phyloP scores from a whole-genome alignment of 1,140 invertebrate genomes.

The Pseudomyrmex gracilis region DNA sequence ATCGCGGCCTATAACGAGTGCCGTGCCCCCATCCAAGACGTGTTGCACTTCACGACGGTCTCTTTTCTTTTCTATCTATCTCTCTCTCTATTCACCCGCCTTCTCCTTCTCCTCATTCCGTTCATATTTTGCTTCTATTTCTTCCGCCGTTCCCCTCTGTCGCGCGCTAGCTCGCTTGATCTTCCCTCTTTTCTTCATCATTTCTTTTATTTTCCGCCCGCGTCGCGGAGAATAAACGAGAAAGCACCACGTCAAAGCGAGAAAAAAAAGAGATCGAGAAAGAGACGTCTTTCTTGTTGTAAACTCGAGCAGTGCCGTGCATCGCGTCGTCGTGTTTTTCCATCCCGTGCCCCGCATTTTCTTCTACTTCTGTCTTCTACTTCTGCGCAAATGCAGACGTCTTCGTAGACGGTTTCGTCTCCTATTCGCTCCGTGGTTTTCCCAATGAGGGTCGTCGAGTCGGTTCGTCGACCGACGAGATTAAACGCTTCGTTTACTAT shows the following conservation, averaged over 20 bases:
- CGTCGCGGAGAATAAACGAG: constrained; percentile 79
- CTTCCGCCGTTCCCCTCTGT: constrained; percentile 41
- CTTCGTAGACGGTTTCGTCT: constrained; percentile 33
- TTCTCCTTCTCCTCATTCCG: neutral
- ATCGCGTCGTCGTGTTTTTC: constrained; percentile 36
- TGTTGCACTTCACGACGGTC: constrained; percentile 54
- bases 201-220: constrained; percentile 61
- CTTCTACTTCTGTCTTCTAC: neutral
- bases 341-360: neutral
- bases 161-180: constrained; percentile 38
- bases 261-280: constrained; percentile 44
- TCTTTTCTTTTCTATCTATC: constrained; percentile 55
- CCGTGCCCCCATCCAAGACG: constrained; percentile 64
- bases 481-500: constrained; percentile 44
- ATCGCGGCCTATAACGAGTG: constrained; percentile 71
- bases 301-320: constrained; percentile 21
- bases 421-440: constrained; percentile 27
- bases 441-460: constrained; percentile 27
- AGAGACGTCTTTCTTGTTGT: constrained; percentile 41
- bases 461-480: constrained; percentile 52
- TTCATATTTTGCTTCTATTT: constrained; percentile 23
- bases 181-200: constrained; percentile 49
- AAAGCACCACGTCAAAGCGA: constrained; percentile 79
- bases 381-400: constrained; percentile 37
- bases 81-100: neutral